Evolutionary conservation across 2,113 vertebrate species (phyloP).

Genomic region (Chionodraco myersi): DNA sequence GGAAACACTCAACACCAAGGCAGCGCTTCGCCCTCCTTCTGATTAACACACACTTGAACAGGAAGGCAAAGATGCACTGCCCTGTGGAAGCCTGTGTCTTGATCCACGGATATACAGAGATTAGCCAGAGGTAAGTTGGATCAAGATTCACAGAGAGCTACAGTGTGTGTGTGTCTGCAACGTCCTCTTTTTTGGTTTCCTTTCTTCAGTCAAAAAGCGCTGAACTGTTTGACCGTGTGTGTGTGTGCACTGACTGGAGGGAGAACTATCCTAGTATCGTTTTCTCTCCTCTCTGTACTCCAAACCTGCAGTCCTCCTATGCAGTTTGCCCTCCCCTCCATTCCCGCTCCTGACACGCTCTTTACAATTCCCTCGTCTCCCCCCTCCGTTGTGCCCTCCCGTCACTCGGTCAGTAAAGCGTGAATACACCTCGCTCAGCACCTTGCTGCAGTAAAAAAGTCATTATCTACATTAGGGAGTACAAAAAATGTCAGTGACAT

Average conservation of each 20-base stretch:
- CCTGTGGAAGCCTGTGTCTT: neutral
- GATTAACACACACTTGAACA: conserved; percentile 15
- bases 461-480: conserved; percentile 57
- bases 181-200: conserved; percentile 26
- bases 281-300: neutral
- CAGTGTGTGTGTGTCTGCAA: neutral
- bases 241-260: conserved; percentile 23
- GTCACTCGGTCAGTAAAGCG: conserved; percentile 50
- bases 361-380: conserved; percentile 5
- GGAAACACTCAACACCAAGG: conserved; percentile 46
- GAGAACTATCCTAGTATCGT: neutral
- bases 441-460: conserved; percentile 47
- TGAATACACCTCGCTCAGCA: conserved; percentile 53
- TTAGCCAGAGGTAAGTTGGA: conserved; percentile 5
- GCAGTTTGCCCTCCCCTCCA: neutral
- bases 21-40: conserved; percentile 9
- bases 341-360: conserved; percentile 1
- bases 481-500: conserved; percentile 46
- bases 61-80: neutral
- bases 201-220: conserved; percentile 17
- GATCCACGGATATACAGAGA: conserved; percentile 8
- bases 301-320: conserved; percentile 20
- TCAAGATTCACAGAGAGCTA: neutral
- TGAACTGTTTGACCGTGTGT: neutral
- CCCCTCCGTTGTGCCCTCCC: conserved; percentile 16